A percentile compares a stretch with the other conserved stretches of the same genome.
phyloP scores from a whole-genome alignment of 1,140 invertebrate species.

The Rhagoletis pomonella region DNA sequence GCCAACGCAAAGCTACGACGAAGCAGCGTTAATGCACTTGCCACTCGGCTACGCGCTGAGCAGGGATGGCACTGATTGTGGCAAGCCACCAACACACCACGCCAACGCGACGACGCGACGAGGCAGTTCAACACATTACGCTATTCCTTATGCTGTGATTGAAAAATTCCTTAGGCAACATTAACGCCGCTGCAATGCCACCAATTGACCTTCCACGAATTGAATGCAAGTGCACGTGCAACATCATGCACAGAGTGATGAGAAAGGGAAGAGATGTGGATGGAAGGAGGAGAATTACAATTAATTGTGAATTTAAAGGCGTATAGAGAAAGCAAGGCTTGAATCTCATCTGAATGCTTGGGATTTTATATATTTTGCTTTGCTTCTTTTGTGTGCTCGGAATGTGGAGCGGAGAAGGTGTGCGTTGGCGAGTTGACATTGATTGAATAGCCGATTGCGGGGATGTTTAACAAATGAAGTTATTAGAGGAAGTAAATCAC shows the following conservation, averaged over 20 bases:
- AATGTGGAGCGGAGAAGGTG: no score
- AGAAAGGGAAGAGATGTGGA: neutral
- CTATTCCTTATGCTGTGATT: neutral
- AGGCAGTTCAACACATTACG: neutral
- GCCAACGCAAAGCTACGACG: neutral
- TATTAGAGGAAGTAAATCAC: no score
- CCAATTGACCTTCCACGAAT: constrained; percentile 7
- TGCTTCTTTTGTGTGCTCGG: no score
- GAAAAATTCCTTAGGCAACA: neutral
- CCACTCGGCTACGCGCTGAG: neutral
- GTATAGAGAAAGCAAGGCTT: neutral
- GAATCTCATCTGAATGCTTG: neutral
- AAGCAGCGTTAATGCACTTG: neutral
- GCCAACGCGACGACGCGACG: neutral
- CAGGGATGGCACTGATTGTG: neutral
- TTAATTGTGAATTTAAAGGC: neutral
- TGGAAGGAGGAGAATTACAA: neutral
- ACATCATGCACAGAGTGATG: neutral
- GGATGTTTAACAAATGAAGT: no score
- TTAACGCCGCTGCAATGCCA: neutral
- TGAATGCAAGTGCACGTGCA: constrained; percentile 9
- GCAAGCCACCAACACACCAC: neutral
- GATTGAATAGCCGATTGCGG: no score
- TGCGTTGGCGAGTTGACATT: no score
- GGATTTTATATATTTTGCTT: neutral